Evolutionary conservation across 1,140 invertebrate species (phyloP).

Genomic region (Paraescarpia echinospica): DNA sequence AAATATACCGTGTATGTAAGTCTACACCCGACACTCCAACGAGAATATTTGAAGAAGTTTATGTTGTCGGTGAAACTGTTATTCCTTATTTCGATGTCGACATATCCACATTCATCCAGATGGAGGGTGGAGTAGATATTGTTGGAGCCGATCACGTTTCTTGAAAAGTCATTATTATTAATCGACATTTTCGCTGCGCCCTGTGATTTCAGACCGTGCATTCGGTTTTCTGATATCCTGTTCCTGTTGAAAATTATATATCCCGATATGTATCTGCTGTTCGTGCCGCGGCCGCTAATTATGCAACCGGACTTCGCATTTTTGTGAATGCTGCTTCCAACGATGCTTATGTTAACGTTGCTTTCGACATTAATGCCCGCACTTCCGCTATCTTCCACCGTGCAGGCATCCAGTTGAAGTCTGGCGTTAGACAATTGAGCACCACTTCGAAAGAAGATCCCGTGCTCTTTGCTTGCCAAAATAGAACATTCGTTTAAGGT

Average conservation of each 20-base stretch:
- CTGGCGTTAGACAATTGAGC: not conserved
- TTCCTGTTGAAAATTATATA: not conserved
- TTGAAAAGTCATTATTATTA: not conserved
- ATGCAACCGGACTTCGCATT: not conserved
- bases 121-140: not conserved
- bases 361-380: not conserved
- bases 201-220: not conserved
- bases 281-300: not conserved
- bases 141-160: not conserved
- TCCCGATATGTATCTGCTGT: not conserved
- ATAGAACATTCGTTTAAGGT: not conserved
- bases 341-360: not conserved
- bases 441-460: not conserved
- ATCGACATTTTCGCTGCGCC: not conserved
- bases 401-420: not conserved
- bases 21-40: too few relatives aligned
- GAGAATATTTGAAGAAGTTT: not conserved
- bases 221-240: not conserved
- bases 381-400: not conserved
- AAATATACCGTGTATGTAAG: not conserved
- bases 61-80: not conserved
- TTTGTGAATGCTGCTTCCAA: not conserved
- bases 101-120: not conserved
- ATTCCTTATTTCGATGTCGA: not conserved
- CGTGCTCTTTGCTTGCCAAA: not conserved